Evolutionary conservation across 2,113 vertebrate genomes (phyloP), one percentile per base, ranked within the genome.

Genomic region (Anoura caudifer): DNA sequence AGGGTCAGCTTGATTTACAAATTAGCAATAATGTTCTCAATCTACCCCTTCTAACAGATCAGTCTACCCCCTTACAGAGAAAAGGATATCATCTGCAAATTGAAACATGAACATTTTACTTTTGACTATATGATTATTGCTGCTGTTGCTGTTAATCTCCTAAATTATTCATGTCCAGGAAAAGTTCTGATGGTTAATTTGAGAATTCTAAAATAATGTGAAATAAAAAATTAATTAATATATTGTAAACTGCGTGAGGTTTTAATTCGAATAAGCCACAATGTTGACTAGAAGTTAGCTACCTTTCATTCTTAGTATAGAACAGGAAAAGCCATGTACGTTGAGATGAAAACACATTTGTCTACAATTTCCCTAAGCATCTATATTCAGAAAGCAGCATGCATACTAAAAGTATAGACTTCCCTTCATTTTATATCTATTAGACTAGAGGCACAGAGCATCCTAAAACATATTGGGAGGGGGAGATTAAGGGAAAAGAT

Each of bases 361-460:
- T 47, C 26, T 86, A 65, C 52, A 90, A 83, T 87, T 95, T 79
- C 24, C n/a, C 36, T 80, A 69, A 75, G 14, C 17, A 94, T 96
- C 91, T 96, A 89, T 95, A 80, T 83, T 91, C 90, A 96, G 90
- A 59, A 94, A 83, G 54, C 75, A 90, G 63, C 50, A 75, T 65
- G 47, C 43, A 69, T 43, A 79, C 36, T 87, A 85, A 94, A 90
- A 90, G 24, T 61, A 80, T 61, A 96, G 19, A 52, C 41, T 84
- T 90, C 31, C 26, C 11, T 92, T 96, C 70, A 87, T 96, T 94
- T 96, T 79, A 95, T 76, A 41, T 11, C 69, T 76, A 45, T 92
- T 87, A 92, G 50, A 84, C 61, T 90, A 8, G 12, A 96, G 93
- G 76, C 43, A 80, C 26, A 94, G 33, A 83, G 41, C 16, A 50